Base-by-base conservation (phyloP, 2,888 invertebrate species). In the Stenoptilia bipunctidactyla region DNA sequence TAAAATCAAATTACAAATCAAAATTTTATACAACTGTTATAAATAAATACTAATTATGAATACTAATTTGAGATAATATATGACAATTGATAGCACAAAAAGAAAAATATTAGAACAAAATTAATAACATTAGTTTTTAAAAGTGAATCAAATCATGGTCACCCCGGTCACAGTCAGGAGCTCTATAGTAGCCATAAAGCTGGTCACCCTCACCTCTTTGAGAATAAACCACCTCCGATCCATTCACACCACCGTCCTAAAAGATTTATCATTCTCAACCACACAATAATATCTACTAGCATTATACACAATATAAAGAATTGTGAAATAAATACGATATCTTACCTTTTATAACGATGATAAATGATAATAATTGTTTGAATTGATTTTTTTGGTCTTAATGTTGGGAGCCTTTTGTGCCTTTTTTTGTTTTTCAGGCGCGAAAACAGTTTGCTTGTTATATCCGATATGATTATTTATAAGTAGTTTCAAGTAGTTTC, bases 161-260 rank as follows among this genome's bases (percentile, higher is more conserved):
- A 58, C 51, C 58, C 56, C 61, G 67, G 53, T 51, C 45, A 9
- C 35, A 15, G 13, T 14, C 12, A 35, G 15, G 8, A 55, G 57
- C 52, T 57, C 65, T 62, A 69, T 66, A 52, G 60, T 51, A 43
- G 65, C 49, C 58, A 72, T 77, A 77, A 77, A 76, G 52, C 51
- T 60, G 60, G 65, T 58, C 61, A 62, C 58, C 57, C 56, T 53
- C 52, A 56, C 56, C 51, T 51, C 47, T 48, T 50, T 45, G 57
- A 58, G 60, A 62, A 73, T 67, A 69, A 73, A 66, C 68, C 58
- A 58, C 55, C 55, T 51, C 50, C 49, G 51, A 58, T 63, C 73
- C 70, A 77, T 80, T 80, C 77, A 79, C 79, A 79, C 75, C 55
- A 55, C 47, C 56, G 51, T 70, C 58, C 76, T 77, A 80, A 80